Conservation (phyloP, 2,113 vertebrate genomes). For the Okapia johnstoni region DNA sequence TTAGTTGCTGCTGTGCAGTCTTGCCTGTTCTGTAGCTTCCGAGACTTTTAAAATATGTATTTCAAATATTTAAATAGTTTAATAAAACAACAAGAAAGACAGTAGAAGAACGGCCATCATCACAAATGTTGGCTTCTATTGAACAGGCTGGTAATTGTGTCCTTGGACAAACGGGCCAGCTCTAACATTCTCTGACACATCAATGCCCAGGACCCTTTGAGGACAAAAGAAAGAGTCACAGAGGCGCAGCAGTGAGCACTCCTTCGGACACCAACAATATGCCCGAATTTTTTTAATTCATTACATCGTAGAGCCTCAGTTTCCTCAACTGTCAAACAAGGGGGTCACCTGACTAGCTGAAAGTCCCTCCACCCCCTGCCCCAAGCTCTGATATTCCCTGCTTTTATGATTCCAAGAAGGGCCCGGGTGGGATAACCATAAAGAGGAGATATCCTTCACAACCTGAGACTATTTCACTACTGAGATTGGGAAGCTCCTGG, state of each 20-base stretch:
- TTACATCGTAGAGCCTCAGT: background rate
- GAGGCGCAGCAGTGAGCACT: background rate
- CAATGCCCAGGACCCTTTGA: background rate
- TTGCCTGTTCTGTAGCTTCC: background rate
- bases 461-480: background rate
- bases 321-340: background rate
- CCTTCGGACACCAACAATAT: background rate
- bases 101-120: background rate
- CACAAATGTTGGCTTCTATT: background rate
- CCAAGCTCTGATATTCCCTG: background rate
- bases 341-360: background rate
- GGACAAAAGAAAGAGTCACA: background rate
- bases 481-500: background rate
- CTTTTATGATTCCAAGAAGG: background rate
- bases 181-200: background rate
- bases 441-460: background rate
- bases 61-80: background rate
- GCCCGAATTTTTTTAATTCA: background rate
- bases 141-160: background rate
- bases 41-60: background rate
- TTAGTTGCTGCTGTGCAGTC: background rate
- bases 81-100: background rate
- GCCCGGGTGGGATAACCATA: background rate
- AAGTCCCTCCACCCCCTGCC: background rate
- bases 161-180: background rate